Percentiles rank a stretch among this genome's conserved stretches.
These are phyloP conservation scores for Alosa sapidissima DNA, from an alignment of 2,797 vertebrate species.

Conservation along the genomic window DNA sequence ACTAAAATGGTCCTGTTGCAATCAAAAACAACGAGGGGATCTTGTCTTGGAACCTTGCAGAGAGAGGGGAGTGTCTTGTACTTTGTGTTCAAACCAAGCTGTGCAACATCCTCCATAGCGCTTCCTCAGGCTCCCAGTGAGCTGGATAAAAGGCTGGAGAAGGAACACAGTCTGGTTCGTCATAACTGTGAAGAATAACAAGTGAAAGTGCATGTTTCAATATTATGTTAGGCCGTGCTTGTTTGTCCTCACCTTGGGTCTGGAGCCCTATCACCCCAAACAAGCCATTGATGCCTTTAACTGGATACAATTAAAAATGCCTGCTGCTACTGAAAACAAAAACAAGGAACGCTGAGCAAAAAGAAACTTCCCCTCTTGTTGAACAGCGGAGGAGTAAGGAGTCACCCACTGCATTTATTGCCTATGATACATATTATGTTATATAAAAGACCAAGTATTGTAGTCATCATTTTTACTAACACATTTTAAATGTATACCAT, in stretches of 20 bases:
- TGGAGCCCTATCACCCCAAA: slow-evolving; percentile 59
- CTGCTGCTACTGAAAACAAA: neutral
- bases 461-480: neutral
- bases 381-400: neutral
- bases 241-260: slow-evolving; percentile 53
- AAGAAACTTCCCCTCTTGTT: neutral
- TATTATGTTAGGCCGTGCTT: slow-evolving; percentile 63
- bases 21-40: neutral
- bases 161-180: slow-evolving; percentile 12
- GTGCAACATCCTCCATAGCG: neutral
- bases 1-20: neutral
- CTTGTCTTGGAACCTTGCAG: neutral
- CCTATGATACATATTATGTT: neutral
- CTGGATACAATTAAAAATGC: slow-evolving; percentile 52
- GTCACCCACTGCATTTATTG: neutral
- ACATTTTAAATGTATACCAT: neutral
- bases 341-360: neutral
- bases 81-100: slow-evolving; percentile 16
- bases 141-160: neutral
- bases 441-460: neutral
- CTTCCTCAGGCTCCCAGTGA: neutral
- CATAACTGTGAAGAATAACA: slow-evolving; percentile 53
- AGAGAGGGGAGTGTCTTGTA: neutral
- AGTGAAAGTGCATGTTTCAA: slow-evolving; percentile 48
- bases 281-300: slow-evolving; percentile 61